Percentiles rank a stretch among this genome's conserved stretches.
Conservation (phyloP, 1,140 invertebrate genomes). For the Papilio polyxenes region DNA sequence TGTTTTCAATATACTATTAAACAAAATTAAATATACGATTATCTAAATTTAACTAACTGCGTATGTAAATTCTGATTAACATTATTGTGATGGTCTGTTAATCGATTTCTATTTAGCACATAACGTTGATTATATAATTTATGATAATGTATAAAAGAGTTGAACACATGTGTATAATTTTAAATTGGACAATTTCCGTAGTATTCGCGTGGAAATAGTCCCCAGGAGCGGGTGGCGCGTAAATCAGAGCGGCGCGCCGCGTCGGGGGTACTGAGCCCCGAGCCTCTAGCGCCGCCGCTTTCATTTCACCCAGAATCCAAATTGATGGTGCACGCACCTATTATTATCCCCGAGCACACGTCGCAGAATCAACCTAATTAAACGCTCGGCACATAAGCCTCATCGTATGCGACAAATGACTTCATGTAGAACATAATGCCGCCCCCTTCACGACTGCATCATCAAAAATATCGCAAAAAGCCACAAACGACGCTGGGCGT, state of each 20-base stretch:
- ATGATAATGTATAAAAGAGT: not conserved
- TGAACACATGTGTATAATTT: not conserved
- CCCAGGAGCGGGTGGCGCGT: slow-evolving; percentile 42
- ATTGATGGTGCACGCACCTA: slow-evolving; percentile 36
- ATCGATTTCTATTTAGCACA: not conserved
- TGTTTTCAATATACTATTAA: too few species aligned
- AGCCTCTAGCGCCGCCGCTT: slow-evolving; percentile 37
- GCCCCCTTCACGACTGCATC: slow-evolving; percentile 49
- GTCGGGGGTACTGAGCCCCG: slow-evolving; percentile 49
- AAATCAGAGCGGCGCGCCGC: slow-evolving; percentile 49
- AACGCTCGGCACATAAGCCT: slow-evolving; percentile 28
- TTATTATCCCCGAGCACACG: slow-evolving; percentile 30
- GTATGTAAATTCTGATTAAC: not conserved
- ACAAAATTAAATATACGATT: too few species aligned
- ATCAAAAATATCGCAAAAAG: slow-evolving; percentile 69
- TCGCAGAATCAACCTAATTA: slow-evolving; percentile 33
- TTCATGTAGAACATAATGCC: slow-evolving; percentile 24
- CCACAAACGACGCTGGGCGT: slow-evolving; percentile 68
- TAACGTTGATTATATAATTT: not conserved
- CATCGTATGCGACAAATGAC: slow-evolving; percentile 35
- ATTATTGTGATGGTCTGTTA: not conserved
- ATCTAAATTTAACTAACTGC: too few species aligned
- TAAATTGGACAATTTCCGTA: slow-evolving; percentile 37
- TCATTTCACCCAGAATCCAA: slow-evolving; percentile 35
- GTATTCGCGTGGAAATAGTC: slow-evolving; percentile 41